phyloP scores from a whole-genome alignment of 2,888 invertebrate genomes.

The Zaprionus lineosus region DNA sequence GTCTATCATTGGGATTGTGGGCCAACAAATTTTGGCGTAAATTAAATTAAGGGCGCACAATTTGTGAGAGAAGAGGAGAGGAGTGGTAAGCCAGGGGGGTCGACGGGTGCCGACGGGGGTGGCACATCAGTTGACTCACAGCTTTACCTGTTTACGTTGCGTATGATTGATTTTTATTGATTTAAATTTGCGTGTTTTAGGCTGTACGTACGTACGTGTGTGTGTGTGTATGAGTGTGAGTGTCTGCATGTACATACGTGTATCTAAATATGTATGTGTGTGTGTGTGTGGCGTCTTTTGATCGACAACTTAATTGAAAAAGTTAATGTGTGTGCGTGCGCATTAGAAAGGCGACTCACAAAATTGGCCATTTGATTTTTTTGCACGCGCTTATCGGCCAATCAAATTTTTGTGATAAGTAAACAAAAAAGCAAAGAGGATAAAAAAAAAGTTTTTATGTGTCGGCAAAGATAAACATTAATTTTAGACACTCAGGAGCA shows the following conservation, averaged over 20 bases:
- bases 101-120: too few species aligned
- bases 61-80: too few species aligned
- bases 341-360: constrained; percentile 27
- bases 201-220: constrained; percentile 4
- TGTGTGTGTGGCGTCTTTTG: constrained; percentile 37
- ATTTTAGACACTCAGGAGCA: constrained; percentile 52
- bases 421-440: constrained; percentile 20
- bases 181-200: constrained; percentile 58
- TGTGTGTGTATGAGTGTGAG: background rate
- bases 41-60: constrained; percentile 55
- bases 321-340: constrained; percentile 61
- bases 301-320: constrained; percentile 73
- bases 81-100: too few species aligned
- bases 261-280: constrained; percentile 5
- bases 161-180: constrained; percentile 75
- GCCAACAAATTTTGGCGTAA: constrained; percentile 37
- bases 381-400: constrained; percentile 33
- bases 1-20: constrained; percentile 47
- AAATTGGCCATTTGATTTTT: constrained; percentile 47
- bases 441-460: constrained; percentile 21
- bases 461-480: constrained; percentile 49
- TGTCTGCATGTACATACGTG: background rate
- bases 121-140: constrained; percentile 1
- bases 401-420: constrained; percentile 53
- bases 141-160: constrained; percentile 25